A percentile compares a stretch with the other conserved stretches of the same genome.
phyloP scores from a whole-genome alignment of 2,113 vertebrate species.

The Podarcis muralis region DNA sequence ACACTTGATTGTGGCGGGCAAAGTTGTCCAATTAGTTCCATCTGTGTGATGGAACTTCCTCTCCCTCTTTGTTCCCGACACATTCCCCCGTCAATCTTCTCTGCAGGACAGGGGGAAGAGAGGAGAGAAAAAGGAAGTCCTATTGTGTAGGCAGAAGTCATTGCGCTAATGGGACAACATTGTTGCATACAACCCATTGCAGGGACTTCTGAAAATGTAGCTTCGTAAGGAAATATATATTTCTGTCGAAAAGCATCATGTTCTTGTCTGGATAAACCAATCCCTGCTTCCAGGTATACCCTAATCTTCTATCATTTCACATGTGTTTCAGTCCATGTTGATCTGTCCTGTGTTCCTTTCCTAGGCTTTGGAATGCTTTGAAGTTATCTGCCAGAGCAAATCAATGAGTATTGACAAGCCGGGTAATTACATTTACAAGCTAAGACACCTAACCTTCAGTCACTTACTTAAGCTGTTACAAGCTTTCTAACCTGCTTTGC shows the following conservation, averaged over 20 bases:
- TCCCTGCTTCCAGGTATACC: neutral
- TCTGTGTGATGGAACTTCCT: no score
- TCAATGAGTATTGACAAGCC: constrained; percentile 73
- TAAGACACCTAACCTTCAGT: constrained; percentile 63
- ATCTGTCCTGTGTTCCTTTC: constrained; percentile 35
- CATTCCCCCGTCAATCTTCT: no score
- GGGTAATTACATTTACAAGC: constrained; percentile 77
- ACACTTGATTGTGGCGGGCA: neutral
- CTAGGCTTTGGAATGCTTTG: constrained; percentile 47
- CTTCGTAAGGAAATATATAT: neutral
- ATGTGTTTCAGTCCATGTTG: neutral
- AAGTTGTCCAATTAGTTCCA: no score
- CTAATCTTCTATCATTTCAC: neutral
- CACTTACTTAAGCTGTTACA: constrained; percentile 40
- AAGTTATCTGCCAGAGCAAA: constrained; percentile 54
- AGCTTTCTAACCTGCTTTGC: constrained; percentile 45
- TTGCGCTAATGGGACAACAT: no score
- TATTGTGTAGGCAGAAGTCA: no score
- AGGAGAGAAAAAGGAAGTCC: no score
- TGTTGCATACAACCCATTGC: neutral
- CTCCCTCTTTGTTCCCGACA: no score
- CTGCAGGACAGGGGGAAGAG: no score
- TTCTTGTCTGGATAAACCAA: neutral
- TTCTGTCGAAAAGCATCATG: neutral
- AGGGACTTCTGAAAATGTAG: neutral